Percentiles rank a stretch among this genome's conserved stretches.
These are phyloP conservation scores for Limenitis camilla DNA, from an alignment of 2,888 invertebrate genomes.

Conservation along the genomic window DNA sequence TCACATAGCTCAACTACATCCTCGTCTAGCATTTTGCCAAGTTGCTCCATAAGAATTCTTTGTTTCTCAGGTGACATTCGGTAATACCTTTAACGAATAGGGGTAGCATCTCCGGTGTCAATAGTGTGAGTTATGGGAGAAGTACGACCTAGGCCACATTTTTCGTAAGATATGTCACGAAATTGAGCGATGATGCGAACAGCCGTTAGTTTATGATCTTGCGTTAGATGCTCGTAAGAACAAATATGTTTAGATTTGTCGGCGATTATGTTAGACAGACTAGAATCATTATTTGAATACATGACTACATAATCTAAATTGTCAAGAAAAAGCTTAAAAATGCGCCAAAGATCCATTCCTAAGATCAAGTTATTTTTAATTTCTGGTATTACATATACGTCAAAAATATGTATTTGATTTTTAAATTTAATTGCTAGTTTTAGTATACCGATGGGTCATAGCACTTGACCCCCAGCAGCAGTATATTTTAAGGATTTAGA, in stretches of 20 bases:
- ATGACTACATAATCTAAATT: background rate
- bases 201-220: slow-evolving; percentile 7
- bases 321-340: slow-evolving; percentile 18
- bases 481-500: background rate
- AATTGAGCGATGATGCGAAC: slow-evolving; percentile 18
- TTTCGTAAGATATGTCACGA: slow-evolving; percentile 20
- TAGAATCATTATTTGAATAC: no score
- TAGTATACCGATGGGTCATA: slow-evolving; percentile 17
- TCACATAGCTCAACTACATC: slow-evolving; percentile 27
- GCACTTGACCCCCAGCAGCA: slow-evolving; percentile 19
- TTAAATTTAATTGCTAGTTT: slow-evolving; percentile 15
- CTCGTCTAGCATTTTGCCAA: slow-evolving; percentile 27
- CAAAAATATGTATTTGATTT: slow-evolving; percentile 6
- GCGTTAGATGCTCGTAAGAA: background rate
- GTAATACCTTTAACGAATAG: slow-evolving; percentile 28
- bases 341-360: slow-evolving; percentile 22
- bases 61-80: slow-evolving; percentile 29
- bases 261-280: no score
- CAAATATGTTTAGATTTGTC: no score
- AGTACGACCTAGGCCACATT: slow-evolving; percentile 23
- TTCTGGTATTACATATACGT: slow-evolving; percentile 13
- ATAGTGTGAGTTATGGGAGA: slow-evolving; percentile 22
- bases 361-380: slow-evolving; percentile 14
- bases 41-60: slow-evolving; percentile 15
- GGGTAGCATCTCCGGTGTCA: slow-evolving; percentile 27